Base-by-base conservation (phyloP, 2,888 invertebrate genomes). In the Homarus gammarus region DNA sequence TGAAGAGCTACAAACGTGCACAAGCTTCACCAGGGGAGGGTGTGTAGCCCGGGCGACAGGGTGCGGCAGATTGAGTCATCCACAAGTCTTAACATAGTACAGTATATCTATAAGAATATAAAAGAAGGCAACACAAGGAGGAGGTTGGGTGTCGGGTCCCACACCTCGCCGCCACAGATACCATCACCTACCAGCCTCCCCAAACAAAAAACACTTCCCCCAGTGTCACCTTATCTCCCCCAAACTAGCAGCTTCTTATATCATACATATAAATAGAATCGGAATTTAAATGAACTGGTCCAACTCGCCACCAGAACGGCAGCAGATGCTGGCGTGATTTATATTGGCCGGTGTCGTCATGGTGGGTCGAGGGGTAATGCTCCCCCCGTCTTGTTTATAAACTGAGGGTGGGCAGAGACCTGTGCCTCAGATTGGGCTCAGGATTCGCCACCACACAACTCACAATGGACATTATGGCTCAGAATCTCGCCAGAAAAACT, bases 201-300 rank as follows among this genome's bases (percentile, higher is more conserved):
- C n/a, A n/a, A n/a, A n/a, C n/a, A n/a, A 49, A 49, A 49, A 49
- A 5, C 73, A 38, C 56, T 51, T 51, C 18, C 79, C 31, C 56
- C 77, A 51, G 56, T 79, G 79, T 49, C 79, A 79, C 31, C 33
- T 56, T 56, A 51, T 56, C 79, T n/a, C 22, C 15, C 51, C 51
- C 79, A 27, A 27, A 33, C 79, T 27, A 79, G 36, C 33, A 6
- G 33, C 79, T 49, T 51, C 79, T 51, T 56, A 56, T 79, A 79
- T 79, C 79, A 79, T 79, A 56, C 79, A 33, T 79, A 79, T 79
- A 79, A 79, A 79, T 79, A 79, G 79, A 79, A 31, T 22, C 79
- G 56, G 56, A 56, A 33, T 79, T 22, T 33, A 33, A 79, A 79
- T 79, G 56, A 79, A 79, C 51, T 49, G 79, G 33, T 56, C 40